These are phyloP conservation scores for Drosophila maculinotata DNA, from an alignment of 2,888 invertebrate species.

Conservation along the genomic window DNA sequence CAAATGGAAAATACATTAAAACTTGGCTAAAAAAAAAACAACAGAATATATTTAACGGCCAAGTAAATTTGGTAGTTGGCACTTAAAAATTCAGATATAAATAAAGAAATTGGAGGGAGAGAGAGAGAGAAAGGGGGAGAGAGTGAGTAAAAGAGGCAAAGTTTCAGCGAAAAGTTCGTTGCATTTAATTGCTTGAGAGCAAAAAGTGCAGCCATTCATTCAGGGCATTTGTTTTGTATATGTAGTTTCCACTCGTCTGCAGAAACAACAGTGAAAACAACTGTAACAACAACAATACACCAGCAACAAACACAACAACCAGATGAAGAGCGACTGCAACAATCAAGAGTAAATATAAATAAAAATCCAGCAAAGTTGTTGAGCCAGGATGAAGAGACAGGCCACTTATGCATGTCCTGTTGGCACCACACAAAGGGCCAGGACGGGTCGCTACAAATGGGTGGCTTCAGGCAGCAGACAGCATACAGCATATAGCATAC, in stretches of 20 bases:
- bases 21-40: slow-evolving; percentile 24
- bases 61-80: slow-evolving; percentile 56
- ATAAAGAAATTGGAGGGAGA: slow-evolving; percentile 8
- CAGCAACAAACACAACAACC: slow-evolving; percentile 6
- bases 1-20: slow-evolving; percentile 51
- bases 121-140: background rate
- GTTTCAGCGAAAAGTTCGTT: slow-evolving; percentile 40
- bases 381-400: slow-evolving; percentile 62
- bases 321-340: slow-evolving; percentile 55
- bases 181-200: slow-evolving; percentile 55
- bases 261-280: slow-evolving; percentile 36
- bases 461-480: slow-evolving; percentile 6
- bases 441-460: slow-evolving; percentile 20
- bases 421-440: slow-evolving; percentile 59
- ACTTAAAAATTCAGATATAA: slow-evolving; percentile 38
- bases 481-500: no score
- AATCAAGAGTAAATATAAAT: slow-evolving; percentile 79
- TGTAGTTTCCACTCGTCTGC: slow-evolving; percentile 55
- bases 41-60: slow-evolving; percentile 51
- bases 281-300: slow-evolving; percentile 31
- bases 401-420: slow-evolving; percentile 80
- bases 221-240: slow-evolving; percentile 16
- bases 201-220: slow-evolving; percentile 47
- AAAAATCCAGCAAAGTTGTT: slow-evolving; percentile 64
- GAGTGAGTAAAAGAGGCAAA: no score